Evolutionary conservation across 2,888 invertebrate genomes (phyloP).

Genomic region (Himalopsyche tibetana): DNA sequence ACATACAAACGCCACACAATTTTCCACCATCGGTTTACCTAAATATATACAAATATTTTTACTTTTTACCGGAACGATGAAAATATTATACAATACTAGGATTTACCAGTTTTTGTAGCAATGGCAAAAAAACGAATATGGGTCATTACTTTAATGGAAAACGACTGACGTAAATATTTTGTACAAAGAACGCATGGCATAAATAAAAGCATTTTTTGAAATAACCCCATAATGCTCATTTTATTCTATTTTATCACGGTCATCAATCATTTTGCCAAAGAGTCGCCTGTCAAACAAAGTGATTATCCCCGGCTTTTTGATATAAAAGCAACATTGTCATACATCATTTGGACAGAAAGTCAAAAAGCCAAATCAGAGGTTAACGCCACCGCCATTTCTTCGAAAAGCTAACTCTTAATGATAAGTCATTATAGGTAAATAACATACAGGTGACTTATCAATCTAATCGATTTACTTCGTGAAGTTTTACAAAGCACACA

Average conservation of each 20-base stretch:
- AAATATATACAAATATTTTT: too few species aligned
- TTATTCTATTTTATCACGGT: conserved; percentile 16
- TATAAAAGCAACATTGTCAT: conserved; percentile 42
- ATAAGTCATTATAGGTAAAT: conserved; percentile 23
- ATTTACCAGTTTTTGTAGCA: too few species aligned
- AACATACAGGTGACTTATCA: neutral
- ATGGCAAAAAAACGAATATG: neutral
- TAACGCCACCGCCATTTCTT: conserved; percentile 14
- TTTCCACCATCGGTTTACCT: too few species aligned
- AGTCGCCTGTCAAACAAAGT: conserved; percentile 43
- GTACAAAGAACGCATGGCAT: conserved; percentile 13
- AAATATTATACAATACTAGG: too few species aligned
- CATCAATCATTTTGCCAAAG: conserved; percentile 35
- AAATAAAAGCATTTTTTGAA: conserved; percentile 41
- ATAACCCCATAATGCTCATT: conserved; percentile 2
- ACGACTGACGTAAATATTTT: conserved; percentile 5
- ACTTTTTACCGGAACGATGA: too few species aligned
- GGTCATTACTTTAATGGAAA: neutral
- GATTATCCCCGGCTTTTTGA: conserved; percentile 27
- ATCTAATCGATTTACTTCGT: conserved; percentile 33
- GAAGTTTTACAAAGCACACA: neutral
- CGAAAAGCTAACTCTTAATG: conserved; percentile 10
- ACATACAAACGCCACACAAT: too few species aligned
- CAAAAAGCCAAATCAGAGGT: conserved; percentile 37
- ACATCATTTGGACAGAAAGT: conserved; percentile 41